Percentiles rank a stretch among this genome's conserved stretches.
Evolutionary conservation across 2,797 vertebrate species (phyloP).

Genomic region (Cyprinodon diabolis): DNA sequence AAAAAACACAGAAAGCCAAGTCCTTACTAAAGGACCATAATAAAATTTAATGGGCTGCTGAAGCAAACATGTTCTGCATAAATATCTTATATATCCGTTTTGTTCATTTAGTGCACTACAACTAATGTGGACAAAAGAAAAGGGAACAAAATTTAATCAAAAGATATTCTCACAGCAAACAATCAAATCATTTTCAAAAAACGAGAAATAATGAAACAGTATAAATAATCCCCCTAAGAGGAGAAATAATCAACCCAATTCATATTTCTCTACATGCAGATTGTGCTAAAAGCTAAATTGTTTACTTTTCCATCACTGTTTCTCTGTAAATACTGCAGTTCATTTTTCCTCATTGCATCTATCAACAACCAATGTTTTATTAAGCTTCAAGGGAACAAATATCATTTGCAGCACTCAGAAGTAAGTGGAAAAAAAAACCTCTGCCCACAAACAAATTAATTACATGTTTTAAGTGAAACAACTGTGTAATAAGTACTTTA

Average conservation of each 20-base stretch:
- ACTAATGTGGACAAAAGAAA: neutral
- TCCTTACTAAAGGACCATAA: neutral
- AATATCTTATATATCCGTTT: conserved; percentile 1
- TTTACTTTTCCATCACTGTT: neutral
- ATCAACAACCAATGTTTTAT: conserved; percentile 25
- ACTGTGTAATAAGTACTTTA: conserved; percentile 46
- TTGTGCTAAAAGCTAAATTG: conserved; percentile 6
- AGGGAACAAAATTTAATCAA: conserved; percentile 2
- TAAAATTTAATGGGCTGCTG: neutral
- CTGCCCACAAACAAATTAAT: conserved; percentile 19
- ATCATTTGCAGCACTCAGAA: neutral
- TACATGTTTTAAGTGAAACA: conserved; percentile 33
- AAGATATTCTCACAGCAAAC: neutral
- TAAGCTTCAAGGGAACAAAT: conserved; percentile 11
- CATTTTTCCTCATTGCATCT: conserved; percentile 8
- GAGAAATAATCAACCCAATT: conserved; percentile 1
- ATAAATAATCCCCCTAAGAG: conserved; percentile 1
- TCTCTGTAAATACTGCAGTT: conserved; percentile 4
- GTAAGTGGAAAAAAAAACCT: neutral
- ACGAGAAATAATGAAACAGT: conserved; percentile 1
- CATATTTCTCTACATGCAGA: conserved; percentile 1
- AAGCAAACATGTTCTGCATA: conserved; percentile 9
- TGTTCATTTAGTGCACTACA: neutral
- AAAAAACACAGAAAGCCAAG: neutral
- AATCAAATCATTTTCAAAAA: neutral